Percentiles rank a stretch among this genome's conserved stretches.
Evolutionary conservation across 2,113 vertebrate genomes (phyloP).

Genomic region (Condylura cristata): DNA sequence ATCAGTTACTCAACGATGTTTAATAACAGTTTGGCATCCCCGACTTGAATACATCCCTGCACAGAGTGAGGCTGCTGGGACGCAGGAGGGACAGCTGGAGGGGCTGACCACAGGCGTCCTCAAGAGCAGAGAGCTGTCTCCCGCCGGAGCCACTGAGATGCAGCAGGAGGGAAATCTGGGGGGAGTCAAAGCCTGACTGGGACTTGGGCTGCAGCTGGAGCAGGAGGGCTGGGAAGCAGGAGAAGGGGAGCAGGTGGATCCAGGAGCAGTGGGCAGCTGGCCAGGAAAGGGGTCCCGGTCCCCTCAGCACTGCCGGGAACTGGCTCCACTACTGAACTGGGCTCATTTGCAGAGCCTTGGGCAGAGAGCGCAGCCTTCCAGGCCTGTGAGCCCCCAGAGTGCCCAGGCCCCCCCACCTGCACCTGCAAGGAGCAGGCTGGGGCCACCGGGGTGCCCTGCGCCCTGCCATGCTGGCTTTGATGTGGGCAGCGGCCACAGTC

Average conservation of each 20-base stretch:
- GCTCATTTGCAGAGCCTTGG: not conserved
- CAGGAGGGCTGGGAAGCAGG: accelerated
- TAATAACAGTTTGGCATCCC: not conserved
- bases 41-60: no score
- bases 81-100: not conserved
- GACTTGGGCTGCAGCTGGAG: not conserved
- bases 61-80: no score
- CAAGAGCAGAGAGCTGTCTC: not conserved
- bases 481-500: not conserved
- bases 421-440: not conserved
- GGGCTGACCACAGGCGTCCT: accelerated
- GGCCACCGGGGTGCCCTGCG: no score
- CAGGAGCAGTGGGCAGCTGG: no score
- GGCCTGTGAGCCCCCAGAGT: not conserved
- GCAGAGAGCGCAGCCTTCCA: not conserved
- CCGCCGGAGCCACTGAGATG: no score
- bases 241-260: no score
- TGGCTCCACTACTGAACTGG: no score
- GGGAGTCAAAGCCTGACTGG: not conserved
- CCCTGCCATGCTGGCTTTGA: not conserved
- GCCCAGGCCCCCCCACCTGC: accelerated
- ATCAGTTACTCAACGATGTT: not conserved
- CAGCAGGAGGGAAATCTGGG: not conserved
- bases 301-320: no score
- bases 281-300: not conserved